Base-by-base conservation (phyloP, 2,888 invertebrate species). In the Oscheius sp. region DNA sequence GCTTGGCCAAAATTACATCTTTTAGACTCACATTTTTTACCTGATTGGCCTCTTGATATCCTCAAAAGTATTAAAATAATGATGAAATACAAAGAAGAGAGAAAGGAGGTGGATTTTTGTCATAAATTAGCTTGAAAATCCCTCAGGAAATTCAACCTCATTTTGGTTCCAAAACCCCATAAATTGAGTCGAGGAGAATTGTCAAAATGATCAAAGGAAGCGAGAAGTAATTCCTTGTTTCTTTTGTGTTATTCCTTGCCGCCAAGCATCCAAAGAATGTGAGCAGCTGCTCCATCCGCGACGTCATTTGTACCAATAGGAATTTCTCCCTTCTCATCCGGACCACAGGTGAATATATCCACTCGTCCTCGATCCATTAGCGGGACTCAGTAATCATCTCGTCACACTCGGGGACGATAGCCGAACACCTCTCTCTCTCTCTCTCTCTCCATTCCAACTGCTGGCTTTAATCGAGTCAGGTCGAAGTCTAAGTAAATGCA, bases 301-400 rank as follows among this genome's bases (percentile, higher is more conserved):
- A 55, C 55, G 34, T 31, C 55, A 55, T 15, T 42, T 42, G 42
- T 42, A 17, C 42, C 42, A 42, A 20, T 42, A 42, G 34, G 27
- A 27, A 27, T 3, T 29, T 27, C 52, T 17, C 42, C 42, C 42
- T 3, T 15, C 15, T 42, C n/a, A 15, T n/a, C n/a, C n/a, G n/a
- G n/a, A n/a, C n/a, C n/a, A n/a, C n/a, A n/a, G n/a, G n/a, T n/a
- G n/a, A n/a, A n/a, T n/a, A n/a, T n/a, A n/a, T n/a, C n/a, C n/a
- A n/a, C n/a, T n/a, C n/a, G n/a, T n/a, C n/a, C n/a, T n/a, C 55
- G 25, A 12, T 58, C 42, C 42, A 39, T 42, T 58, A 23, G 39
- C 58, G 61, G 61, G 61, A 61, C 25, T 61, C 61, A 20, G 45
- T 61, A 61, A 61, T 61, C 42, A 61, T 61, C 42, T 31, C 61